Percentiles rank a stretch among this genome's conserved stretches.
Conservation (phyloP, 2,888 invertebrate genomes). For the Drymonia ruficornis region DNA sequence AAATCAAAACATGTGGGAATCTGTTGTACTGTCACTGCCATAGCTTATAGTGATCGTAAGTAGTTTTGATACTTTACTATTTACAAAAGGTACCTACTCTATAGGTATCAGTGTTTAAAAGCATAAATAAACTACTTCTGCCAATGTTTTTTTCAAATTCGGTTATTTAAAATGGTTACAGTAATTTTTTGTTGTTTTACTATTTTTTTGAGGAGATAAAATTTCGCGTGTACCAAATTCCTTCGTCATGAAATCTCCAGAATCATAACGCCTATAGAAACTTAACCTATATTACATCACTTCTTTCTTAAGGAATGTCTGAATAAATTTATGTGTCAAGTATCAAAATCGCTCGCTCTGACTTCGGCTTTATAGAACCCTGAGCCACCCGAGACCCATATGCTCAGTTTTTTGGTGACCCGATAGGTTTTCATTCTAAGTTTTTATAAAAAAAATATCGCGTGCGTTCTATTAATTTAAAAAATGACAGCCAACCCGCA, state of each 20-base stretch:
- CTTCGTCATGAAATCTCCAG: too few species aligned
- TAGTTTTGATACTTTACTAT: slow-evolving; percentile 44
- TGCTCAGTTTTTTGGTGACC: slow-evolving; percentile 52
- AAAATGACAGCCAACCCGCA: slow-evolving; percentile 52
- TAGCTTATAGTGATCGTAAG: slow-evolving; percentile 16
- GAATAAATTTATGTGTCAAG: slow-evolving; percentile 8
- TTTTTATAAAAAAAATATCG: slow-evolving; percentile 39
- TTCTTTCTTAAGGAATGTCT: too few species aligned
- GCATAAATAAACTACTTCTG: not conserved
- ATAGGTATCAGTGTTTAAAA: not conserved
- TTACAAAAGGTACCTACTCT: not conserved
- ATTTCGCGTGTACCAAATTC: too few species aligned
- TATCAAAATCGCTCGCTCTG: slow-evolving; percentile 21
- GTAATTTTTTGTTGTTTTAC: too few species aligned
- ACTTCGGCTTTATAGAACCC: slow-evolving; percentile 4
- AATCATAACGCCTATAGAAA: too few species aligned
- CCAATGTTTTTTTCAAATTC: too few species aligned
- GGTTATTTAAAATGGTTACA: too few species aligned
- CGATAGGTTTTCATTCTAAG: slow-evolving; percentile 45
- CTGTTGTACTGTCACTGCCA: slow-evolving; percentile 56
- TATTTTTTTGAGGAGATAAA: too few species aligned
- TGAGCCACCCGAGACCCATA: slow-evolving; percentile 43
- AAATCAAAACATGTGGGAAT: slow-evolving; percentile 76
- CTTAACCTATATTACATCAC: too few species aligned
- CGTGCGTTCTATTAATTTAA: slow-evolving; percentile 43